phyloP scores from a whole-genome alignment of 2,113 vertebrate genomes.

The Epinephelus cyanopodus region DNA sequence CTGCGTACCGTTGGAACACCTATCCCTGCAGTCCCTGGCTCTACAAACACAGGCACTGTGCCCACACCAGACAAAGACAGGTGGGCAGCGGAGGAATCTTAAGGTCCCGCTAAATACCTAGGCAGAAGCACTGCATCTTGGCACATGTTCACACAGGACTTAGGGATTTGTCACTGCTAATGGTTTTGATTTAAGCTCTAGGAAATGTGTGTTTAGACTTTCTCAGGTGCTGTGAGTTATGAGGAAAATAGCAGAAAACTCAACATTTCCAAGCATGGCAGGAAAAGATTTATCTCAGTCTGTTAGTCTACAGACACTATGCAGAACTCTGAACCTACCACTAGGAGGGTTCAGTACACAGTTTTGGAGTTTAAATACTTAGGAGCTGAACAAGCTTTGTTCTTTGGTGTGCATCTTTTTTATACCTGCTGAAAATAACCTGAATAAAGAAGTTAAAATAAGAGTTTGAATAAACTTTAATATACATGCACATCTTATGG shows the following conservation, averaged over 20 bases:
- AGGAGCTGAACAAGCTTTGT: neutral
- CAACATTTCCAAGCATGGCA: neutral
- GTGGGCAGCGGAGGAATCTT: conserved; percentile 72
- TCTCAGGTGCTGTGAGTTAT: neutral
- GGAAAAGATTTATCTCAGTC: neutral
- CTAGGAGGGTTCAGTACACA: neutral
- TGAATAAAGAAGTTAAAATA: neutral
- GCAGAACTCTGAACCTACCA: neutral
- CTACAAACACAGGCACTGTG: conserved; percentile 96
- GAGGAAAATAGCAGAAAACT: neutral
- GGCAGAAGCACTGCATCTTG: neutral
- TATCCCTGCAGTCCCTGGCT: conserved; percentile 95
- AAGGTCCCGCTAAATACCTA: neutral
- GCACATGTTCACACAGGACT: neutral
- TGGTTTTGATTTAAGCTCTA: neutral
- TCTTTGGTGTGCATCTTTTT: too few relatives aligned
- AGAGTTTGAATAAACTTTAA: neutral
- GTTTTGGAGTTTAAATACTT: neutral
- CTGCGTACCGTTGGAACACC: conserved; percentile 94
- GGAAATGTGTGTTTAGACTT: neutral
- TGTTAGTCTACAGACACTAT: neutral
- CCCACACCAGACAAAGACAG: conserved; percentile 92
- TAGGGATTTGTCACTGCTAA: neutral
- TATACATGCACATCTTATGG: neutral
- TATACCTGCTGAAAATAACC: neutral